These are phyloP conservation scores for Oncorhynchus keta DNA, from an alignment of 2,113 vertebrate genomes.

Conservation along the genomic window DNA sequence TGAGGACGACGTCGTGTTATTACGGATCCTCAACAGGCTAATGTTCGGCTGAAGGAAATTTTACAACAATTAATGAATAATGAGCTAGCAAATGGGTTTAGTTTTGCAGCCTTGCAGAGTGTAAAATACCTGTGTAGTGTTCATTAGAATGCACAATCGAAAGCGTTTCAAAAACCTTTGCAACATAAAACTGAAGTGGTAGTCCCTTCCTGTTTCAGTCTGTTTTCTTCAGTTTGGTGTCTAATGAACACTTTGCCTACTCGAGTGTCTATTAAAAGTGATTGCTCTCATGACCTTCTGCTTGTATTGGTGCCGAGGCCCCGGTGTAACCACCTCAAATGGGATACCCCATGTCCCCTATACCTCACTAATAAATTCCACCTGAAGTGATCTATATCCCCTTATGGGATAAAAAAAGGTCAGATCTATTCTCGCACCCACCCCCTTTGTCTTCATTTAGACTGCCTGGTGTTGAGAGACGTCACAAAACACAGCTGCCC, in stretches of 20 bases:
- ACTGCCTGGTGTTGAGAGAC: slow-evolving; percentile 20
- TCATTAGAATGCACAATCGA: background rate
- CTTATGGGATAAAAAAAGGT: slow-evolving; percentile 56
- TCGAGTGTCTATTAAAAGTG: slow-evolving; percentile 33
- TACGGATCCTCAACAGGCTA: slow-evolving; percentile 8
- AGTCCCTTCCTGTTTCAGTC: too few species aligned
- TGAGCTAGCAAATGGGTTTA: background rate
- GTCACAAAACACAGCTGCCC: slow-evolving; percentile 26
- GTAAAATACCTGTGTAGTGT: background rate
- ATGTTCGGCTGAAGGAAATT: background rate
- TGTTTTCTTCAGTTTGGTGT: too few species aligned
- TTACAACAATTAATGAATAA: background rate
- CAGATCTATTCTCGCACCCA: slow-evolving; percentile 65
- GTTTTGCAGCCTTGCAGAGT: background rate
- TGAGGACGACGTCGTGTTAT: slow-evolving; percentile 16
- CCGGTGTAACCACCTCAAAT: slow-evolving; percentile 19
- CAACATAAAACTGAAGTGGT: slow-evolving; percentile 1
- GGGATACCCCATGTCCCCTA: slow-evolving; percentile 50
- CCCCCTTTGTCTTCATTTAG: slow-evolving; percentile 68
- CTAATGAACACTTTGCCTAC: background rate
- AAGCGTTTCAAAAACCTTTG: too few species aligned
- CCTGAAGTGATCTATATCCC: slow-evolving; percentile 42
- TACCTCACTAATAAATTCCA: slow-evolving; percentile 61
- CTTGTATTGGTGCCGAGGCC: slow-evolving; percentile 48
- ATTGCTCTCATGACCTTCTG: slow-evolving; percentile 42